phyloP scores from a whole-genome alignment of 2,113 vertebrate genomes.

The Motacilla alba region DNA sequence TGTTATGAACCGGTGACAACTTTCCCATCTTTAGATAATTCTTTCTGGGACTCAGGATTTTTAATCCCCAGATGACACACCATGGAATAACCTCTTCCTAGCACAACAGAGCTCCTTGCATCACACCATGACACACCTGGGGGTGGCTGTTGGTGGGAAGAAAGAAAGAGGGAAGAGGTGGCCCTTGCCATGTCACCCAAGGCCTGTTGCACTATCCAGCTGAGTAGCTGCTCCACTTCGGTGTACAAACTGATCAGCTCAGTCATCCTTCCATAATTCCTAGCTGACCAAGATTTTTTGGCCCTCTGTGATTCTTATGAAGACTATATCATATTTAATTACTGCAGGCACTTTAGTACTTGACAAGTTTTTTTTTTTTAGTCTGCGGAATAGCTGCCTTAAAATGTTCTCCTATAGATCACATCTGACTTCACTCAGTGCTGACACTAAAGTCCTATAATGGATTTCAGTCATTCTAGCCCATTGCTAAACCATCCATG shows the following conservation, averaged over 20 bases:
- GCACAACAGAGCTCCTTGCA: neutral
- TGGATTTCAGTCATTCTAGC: neutral
- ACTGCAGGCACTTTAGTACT: neutral
- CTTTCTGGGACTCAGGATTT: neutral
- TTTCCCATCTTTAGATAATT: neutral
- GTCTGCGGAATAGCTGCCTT: neutral
- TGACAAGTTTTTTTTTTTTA: neutral
- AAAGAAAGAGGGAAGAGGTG: neutral
- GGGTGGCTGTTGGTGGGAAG: neutral
- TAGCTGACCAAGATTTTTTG: neutral
- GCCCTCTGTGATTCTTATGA: neutral
- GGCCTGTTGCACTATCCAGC: neutral
- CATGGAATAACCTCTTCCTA: neutral
- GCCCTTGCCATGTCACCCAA: neutral
- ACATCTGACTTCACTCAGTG: neutral
- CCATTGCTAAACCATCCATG: neutral
- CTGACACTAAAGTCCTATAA: neutral
- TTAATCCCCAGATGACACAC: neutral
- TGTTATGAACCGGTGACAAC: accelerated
- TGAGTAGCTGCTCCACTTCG: neutral
- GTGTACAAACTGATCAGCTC: neutral
- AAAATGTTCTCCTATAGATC: neutral
- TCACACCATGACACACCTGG: neutral
- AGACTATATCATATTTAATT: neutral
- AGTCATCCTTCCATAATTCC: neutral